phyloP scores from a whole-genome alignment of 2,888 invertebrate genomes.

The Nebria salina region DNA sequence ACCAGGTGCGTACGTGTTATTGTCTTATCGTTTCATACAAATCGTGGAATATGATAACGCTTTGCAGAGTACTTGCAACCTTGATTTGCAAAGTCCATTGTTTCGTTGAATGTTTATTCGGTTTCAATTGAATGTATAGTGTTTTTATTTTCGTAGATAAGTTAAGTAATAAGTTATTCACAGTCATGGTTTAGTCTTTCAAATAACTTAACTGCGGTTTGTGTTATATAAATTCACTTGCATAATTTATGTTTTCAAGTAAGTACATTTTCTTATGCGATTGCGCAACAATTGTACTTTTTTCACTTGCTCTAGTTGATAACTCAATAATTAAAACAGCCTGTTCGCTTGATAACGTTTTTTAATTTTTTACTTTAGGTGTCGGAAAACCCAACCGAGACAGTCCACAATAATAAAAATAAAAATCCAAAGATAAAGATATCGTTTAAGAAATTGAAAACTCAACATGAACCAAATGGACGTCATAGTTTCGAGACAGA shows the following conservation, averaged over 20 bases:
- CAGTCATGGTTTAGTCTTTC: neutral
- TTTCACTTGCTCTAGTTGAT: constrained; percentile 22
- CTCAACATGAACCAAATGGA: constrained; percentile 36
- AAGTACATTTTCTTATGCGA: neutral
- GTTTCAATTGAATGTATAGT: neutral
- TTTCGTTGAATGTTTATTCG: constrained; percentile 13
- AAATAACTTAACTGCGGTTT: neutral
- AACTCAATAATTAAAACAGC: constrained; percentile 15
- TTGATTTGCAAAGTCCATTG: constrained; percentile 42
- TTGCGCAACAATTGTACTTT: neutral
- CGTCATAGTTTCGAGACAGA: constrained; percentile 60
- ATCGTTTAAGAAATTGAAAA: constrained; percentile 52
- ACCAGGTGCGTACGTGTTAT: constrained; percentile 47
- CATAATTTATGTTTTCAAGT: neutral
- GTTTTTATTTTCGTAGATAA: neutral
- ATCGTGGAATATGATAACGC: constrained; percentile 39
- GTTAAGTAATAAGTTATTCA: neutral
- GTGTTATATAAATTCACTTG: neutral
- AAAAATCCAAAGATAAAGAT: constrained; percentile 53
- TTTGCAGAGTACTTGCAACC: constrained; percentile 40
- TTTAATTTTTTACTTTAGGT: neutral
- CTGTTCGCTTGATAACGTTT: neutral
- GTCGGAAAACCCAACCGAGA: neutral
- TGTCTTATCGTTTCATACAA: constrained; percentile 38
- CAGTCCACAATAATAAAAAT: constrained; percentile 50